phyloP scores from a whole-genome alignment of 2,888 invertebrate genomes.

The Leptopterna dolabrata region DNA sequence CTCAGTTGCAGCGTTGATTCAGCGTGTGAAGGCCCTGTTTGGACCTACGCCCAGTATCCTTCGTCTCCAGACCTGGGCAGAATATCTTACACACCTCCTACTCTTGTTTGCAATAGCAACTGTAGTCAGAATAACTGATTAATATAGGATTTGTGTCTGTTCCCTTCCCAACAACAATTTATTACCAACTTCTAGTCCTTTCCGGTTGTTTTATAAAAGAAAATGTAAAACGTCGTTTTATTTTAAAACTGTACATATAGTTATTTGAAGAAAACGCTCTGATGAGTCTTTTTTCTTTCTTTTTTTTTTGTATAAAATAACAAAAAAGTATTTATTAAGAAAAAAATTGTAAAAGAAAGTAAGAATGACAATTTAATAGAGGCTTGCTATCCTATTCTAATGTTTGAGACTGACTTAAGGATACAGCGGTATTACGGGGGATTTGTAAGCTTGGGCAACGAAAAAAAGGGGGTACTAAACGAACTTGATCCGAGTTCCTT shows the following conservation, averaged over 20 bases:
- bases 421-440: slow-evolving; percentile 37
- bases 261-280: background rate
- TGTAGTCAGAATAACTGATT: slow-evolving; percentile 59
- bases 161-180: slow-evolving; percentile 12
- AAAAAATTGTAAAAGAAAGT: slow-evolving; percentile 12
- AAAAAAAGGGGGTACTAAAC: background rate
- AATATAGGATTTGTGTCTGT: background rate
- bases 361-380: slow-evolving; percentile 30
- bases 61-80: slow-evolving; percentile 47
- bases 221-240: slow-evolving; percentile 7
- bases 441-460: slow-evolving; percentile 4
- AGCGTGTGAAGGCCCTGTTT: slow-evolving; percentile 44
- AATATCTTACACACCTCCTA: slow-evolving; percentile 54
- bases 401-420: slow-evolving; percentile 54
- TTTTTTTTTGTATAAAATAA: slow-evolving; percentile 25
- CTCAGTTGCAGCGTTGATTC: slow-evolving; percentile 56
- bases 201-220: slow-evolving; percentile 46
- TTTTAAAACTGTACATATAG: slow-evolving; percentile 15
- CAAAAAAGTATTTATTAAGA: slow-evolving; percentile 31
- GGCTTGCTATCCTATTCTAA: slow-evolving; percentile 51
- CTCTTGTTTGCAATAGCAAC: slow-evolving; percentile 59
- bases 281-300: background rate
- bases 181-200: slow-evolving; percentile 49
- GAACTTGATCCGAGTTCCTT: background rate
- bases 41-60: slow-evolving; percentile 44